Evolutionary conservation across 2,888 invertebrate species (phyloP).

Genomic region (Coecobrya sp.): DNA sequence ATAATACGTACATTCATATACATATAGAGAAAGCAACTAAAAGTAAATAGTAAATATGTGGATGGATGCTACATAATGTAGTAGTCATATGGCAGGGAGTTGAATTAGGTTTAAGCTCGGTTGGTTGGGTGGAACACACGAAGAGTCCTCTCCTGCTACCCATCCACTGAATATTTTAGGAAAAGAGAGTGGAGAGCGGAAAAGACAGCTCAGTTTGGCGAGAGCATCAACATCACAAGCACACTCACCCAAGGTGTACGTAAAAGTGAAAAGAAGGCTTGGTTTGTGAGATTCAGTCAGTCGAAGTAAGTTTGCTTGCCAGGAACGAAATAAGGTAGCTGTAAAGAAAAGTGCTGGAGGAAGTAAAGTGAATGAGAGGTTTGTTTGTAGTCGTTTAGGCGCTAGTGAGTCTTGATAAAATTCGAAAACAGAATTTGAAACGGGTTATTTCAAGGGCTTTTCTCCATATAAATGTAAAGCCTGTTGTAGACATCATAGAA

Average conservation of each 20-base stretch:
- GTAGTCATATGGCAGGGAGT: neutral
- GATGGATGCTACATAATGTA: neutral
- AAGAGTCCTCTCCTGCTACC: slow-evolving; percentile 25
- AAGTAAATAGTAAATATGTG: neutral
- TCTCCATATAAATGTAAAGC: neutral
- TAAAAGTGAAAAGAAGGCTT: slow-evolving; percentile 1
- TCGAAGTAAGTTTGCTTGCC: neutral
- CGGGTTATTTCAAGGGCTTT: neutral
- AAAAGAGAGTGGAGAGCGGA: slow-evolving; percentile 73
- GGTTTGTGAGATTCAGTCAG: slow-evolving; percentile 13
- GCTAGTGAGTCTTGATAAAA: slow-evolving; percentile 2
- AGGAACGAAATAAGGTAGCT: neutral
- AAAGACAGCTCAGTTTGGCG: slow-evolving; percentile 75
- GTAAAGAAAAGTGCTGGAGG: neutral
- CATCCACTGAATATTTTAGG: slow-evolving; percentile 72
- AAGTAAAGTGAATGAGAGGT: neutral
- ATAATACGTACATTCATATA: too few relatives aligned
- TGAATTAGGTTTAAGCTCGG: neutral
- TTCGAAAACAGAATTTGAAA: neutral
- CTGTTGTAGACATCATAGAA: neutral
- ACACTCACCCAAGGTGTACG: slow-evolving; percentile 34
- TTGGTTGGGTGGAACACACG: slow-evolving; percentile 19
- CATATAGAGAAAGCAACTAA: too few relatives aligned
- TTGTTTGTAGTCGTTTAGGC: neutral
- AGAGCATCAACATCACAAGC: slow-evolving; percentile 74